Evolutionary conservation across 2,888 invertebrate species (phyloP), one percentile per base, ranked within the genome.

Genomic region (Pyrochroa serraticornis): DNA sequence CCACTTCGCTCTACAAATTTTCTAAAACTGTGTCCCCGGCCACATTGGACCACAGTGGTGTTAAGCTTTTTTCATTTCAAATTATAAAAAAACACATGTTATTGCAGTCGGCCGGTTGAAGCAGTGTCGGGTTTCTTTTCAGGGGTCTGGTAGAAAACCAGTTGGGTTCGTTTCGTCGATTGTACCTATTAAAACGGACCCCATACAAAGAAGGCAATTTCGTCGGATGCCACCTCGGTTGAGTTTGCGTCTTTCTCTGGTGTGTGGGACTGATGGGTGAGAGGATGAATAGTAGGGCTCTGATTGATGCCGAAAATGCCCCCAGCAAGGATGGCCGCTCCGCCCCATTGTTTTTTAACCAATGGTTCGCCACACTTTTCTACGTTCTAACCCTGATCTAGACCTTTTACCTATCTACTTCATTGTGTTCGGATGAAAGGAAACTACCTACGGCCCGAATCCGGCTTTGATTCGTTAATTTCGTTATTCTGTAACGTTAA

Each of bases 141-240:
- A 45, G 32, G 37, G 44, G 55, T 56, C 53, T 54, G 59, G 56
- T 50, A 47, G 51, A 44, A 43, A 56, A 63, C 52, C 57, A 55
- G 62, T 62, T 64, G 58, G 60, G 65, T 66, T 73, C 63, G 53
- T 62, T 65, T 74, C 63, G 76, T 62, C 68, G 71, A 66, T 71
- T 76, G 75, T 60, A 63, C 71, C 75, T 75, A 78, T 77, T 78
- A 78, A 77, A 77, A 75, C 72, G 77, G 79, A 78, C 78, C 79
- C 79, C 78, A 78, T 78, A 77, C 77, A 77, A 77, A 78, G 79
- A 72, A 65, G 65, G 64, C 66, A 67, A 60, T 60, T 60, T 57
- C 44, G 57, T 55, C 43, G 44, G 33, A 50, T 42, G 50, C 43
- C 39, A 47, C 43, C 38, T 53, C 34, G n/a, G 10, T 37, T 13